Conservation (phyloP, 2,888 invertebrate species). For the Galerucella calmariensis region DNA sequence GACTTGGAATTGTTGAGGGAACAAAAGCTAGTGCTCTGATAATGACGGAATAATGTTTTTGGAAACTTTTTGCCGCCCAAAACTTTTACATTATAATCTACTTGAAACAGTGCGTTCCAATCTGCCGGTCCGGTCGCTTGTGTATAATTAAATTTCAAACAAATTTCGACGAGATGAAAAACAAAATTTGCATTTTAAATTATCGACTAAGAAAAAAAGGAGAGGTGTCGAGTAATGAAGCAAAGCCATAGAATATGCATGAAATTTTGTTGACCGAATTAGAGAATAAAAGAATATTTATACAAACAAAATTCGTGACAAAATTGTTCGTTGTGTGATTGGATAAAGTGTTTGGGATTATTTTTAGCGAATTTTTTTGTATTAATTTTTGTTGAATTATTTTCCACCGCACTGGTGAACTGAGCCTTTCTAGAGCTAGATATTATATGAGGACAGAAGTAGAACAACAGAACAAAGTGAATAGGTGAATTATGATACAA, state of each 20-base stretch:
- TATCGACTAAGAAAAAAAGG: conserved; percentile 27
- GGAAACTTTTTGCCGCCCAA: conserved; percentile 11
- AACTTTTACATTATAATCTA: conserved; percentile 26
- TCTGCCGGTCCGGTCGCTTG: conserved; percentile 2
- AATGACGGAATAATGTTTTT: conserved; percentile 10
- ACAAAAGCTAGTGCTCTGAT: conserved; percentile 20
- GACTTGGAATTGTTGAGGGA: neutral
- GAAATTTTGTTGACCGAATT: conserved; percentile 12
- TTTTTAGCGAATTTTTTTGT: no score
- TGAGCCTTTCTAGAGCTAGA: conserved; percentile 29
- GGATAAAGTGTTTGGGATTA: neutral
- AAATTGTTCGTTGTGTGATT: no score
- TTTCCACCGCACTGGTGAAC: neutral
- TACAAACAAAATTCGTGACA: neutral
- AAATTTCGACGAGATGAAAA: conserved; percentile 38
- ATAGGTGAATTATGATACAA: conserved; percentile 51
- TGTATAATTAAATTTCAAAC: conserved; percentile 32
- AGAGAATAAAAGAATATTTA: conserved; percentile 4
- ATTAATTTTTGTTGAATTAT: neutral
- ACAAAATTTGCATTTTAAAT: conserved; percentile 44
- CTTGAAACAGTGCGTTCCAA: neutral
- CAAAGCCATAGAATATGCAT: conserved; percentile 28
- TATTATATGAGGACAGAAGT: conserved; percentile 47
- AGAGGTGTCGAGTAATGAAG: conserved; percentile 24
- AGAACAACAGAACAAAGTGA: conserved; percentile 47